Percentiles rank a stretch among this genome's conserved stretches.
These are phyloP conservation scores for Nasonia vitripennis DNA, from an alignment of 1,140 invertebrate genomes.

Conservation along the genomic window DNA sequence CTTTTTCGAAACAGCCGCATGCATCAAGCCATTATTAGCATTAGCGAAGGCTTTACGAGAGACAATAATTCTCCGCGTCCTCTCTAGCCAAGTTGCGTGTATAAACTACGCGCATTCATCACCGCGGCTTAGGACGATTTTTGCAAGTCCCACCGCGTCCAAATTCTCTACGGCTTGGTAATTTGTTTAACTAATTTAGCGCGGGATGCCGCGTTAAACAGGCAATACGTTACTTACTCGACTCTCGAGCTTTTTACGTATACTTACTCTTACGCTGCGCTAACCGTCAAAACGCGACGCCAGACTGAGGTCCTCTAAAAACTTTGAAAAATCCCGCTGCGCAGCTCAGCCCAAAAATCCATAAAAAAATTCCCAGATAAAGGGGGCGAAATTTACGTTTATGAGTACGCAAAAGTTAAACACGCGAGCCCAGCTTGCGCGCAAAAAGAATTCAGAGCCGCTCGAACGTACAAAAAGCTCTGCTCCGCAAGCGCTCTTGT, in stretches of 20 bases:
- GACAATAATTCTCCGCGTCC: background rate
- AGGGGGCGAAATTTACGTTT: background rate
- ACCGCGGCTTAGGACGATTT: background rate
- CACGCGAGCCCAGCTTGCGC: background rate
- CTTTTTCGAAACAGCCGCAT: background rate
- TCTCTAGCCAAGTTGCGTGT: background rate
- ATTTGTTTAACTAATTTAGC: background rate
- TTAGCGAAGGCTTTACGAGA: slow-evolving; percentile 1
- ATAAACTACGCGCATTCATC: background rate
- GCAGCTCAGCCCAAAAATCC: too few species aligned
- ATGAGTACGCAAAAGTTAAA: background rate
- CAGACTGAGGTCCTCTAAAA: too few species aligned
- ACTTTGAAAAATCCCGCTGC: background rate
- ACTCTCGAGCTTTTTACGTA: too few species aligned
- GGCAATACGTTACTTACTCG: too few species aligned
- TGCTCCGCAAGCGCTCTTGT: background rate
- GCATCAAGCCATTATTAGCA: slow-evolving; percentile 24
- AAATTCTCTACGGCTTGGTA: too few species aligned
- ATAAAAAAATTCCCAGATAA: background rate
- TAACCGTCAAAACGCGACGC: too few species aligned
- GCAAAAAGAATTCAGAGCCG: background rate
- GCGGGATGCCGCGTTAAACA: too few species aligned
- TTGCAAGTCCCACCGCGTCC: background rate
- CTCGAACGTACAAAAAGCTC: background rate
- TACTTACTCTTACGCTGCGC: too few species aligned